A percentile compares a stretch with the other conserved stretches of the same genome.
Conservation (phyloP, 2,888 invertebrate species). For the Dasysyrphus tricinctus region DNA sequence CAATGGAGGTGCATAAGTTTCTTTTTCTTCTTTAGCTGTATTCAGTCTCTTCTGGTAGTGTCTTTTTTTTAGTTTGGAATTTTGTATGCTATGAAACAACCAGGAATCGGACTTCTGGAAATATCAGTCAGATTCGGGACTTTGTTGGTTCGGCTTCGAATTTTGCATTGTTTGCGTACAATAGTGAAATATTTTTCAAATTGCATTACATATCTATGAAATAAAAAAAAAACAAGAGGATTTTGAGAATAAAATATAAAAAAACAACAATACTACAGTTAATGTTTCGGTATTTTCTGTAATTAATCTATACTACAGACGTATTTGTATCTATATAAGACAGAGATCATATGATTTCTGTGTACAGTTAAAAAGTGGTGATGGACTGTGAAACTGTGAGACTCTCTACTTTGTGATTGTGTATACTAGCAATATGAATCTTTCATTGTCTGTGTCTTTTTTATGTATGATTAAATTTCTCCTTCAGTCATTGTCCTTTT, state of each 20-base stretch:
- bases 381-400: constrained; percentile 58
- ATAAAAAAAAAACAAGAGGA: neutral
- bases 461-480: constrained; percentile 60
- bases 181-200: neutral
- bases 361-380: constrained; percentile 47
- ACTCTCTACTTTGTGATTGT: constrained; percentile 17
- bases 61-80: constrained; percentile 35
- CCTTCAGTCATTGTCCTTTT: constrained; percentile 73
- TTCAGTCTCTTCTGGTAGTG: constrained; percentile 68
- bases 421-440: constrained; percentile 25
- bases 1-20: constrained; percentile 74
- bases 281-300: constrained; percentile 19
- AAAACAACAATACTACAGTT: neutral
- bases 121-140: constrained; percentile 73
- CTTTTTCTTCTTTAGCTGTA: constrained; percentile 71
- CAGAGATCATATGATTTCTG: constrained; percentile 71
- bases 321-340: constrained; percentile 20
- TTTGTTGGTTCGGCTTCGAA: constrained; percentile 70
- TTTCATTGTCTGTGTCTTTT: constrained; percentile 58
- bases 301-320: constrained; percentile 29
- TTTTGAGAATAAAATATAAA: constrained; percentile 10
- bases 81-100: constrained; percentile 62
- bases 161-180: constrained; percentile 53
- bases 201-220: neutral
- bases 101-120: constrained; percentile 71